Conservation (phyloP, 2,888 invertebrate species). For the Deilephila elpenor region DNA sequence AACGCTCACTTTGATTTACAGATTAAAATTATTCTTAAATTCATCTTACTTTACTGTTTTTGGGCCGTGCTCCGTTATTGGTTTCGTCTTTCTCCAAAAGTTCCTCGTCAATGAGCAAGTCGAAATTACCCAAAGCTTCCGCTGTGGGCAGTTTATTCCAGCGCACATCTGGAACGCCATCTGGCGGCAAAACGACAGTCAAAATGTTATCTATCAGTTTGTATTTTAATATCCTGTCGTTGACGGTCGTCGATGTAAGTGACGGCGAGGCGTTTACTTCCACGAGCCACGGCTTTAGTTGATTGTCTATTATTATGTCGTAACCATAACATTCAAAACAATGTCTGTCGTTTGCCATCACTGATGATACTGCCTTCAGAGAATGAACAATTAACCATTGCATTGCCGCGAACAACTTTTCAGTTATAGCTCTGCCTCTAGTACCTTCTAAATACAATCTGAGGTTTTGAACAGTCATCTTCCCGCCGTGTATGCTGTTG, state of each 20-base stretch:
- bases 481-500: slow-evolving; percentile 96
- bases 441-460: slow-evolving; percentile 96
- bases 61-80: slow-evolving; percentile 49
- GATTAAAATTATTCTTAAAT: slow-evolving; percentile 12
- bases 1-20: neutral
- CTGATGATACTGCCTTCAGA: slow-evolving; percentile 95
- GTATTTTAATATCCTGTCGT: slow-evolving; percentile 96
- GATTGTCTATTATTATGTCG: slow-evolving; percentile 97
- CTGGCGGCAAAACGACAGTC: slow-evolving; percentile 94
- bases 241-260: slow-evolving; percentile 96
- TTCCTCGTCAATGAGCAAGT: slow-evolving; percentile 93
- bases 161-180: slow-evolving; percentile 94
- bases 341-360: slow-evolving; percentile 96
- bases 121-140: slow-evolving; percentile 93
- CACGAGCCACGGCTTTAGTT: slow-evolving; percentile 96
- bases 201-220: slow-evolving; percentile 97
- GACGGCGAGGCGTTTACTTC: slow-evolving; percentile 99
- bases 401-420: slow-evolving; percentile 94
- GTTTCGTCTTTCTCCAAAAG: slow-evolving; percentile 87
- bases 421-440: slow-evolving; percentile 93
- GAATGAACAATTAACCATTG: slow-evolving; percentile 96
- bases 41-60: slow-evolving; percentile 54
- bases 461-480: slow-evolving; percentile 96
- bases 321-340: slow-evolving; percentile 98
- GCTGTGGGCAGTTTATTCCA: slow-evolving; percentile 92